Percentiles rank a stretch among this genome's conserved stretches.
Evolutionary conservation across 2,113 vertebrate species (phyloP).

Genomic region (Picathartes gymnocephalus): DNA sequence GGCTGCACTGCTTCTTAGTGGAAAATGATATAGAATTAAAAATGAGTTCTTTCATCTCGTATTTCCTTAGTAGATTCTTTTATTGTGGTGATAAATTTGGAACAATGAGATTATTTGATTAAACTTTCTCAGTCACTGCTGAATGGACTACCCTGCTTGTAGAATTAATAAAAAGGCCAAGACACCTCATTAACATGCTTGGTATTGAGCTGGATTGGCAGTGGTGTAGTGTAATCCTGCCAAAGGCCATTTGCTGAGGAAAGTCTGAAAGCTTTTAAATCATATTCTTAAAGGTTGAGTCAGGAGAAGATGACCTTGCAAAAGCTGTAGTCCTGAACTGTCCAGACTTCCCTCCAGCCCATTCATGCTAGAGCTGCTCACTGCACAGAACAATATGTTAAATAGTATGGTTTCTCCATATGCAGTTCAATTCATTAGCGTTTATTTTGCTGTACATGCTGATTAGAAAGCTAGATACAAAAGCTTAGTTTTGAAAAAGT

Average conservation of each 20-base stretch:
- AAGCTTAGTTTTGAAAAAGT: not conserved
- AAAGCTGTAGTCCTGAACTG: not conserved
- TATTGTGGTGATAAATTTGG: constrained; percentile 40
- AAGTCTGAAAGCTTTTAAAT: constrained; percentile 38
- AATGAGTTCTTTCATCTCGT: not conserved
- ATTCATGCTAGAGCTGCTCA: not conserved
- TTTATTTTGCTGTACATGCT: not conserved
- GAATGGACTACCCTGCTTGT: constrained; percentile 33
- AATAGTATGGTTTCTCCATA: not conserved
- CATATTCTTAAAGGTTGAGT: constrained; percentile 22
- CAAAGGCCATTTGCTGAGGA: not conserved
- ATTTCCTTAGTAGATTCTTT: constrained; percentile 22
- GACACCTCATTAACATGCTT: constrained; percentile 40
- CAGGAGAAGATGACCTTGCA: constrained; percentile 15
- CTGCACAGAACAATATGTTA: not conserved
- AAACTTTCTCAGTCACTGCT: constrained; percentile 24
- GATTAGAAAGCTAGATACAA: not conserved
- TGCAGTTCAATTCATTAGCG: not conserved
- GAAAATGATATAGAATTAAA: not conserved
- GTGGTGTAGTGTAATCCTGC: not conserved
- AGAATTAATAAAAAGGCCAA: constrained; percentile 56
- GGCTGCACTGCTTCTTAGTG: not conserved
- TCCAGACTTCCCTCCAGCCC: not conserved
- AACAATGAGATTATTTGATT: constrained; percentile 52
- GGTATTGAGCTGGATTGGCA: constrained; percentile 34